These are phyloP conservation scores for Machimus rusticus DNA, from an alignment of 2,888 invertebrate genomes.

Conservation along the genomic window DNA sequence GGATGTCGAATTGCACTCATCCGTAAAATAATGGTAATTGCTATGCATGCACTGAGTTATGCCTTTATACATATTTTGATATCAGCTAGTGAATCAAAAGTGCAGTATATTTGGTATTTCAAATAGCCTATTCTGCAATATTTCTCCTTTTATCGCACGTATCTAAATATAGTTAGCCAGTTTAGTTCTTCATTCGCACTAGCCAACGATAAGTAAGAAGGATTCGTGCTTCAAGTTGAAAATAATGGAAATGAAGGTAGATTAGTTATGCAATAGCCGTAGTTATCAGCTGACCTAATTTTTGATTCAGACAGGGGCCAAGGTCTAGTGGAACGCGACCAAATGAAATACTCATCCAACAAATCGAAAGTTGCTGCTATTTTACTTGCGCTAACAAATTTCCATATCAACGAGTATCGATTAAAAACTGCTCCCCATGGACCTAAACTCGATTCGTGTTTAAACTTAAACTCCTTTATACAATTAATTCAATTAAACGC, in stretches of 20 bases:
- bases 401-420: not conserved
- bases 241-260: not conserved
- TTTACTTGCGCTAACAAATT: not conserved
- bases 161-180: not conserved
- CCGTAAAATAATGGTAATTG: not conserved
- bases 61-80: not conserved
- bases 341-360: not conserved
- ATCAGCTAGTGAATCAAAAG: not conserved
- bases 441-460: not conserved
- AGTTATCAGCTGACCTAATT: not conserved
- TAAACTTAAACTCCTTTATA: not conserved
- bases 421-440: not conserved
- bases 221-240: not conserved
- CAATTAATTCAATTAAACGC: not conserved
- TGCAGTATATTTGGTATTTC: not conserved
- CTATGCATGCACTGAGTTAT: not conserved
- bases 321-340: not conserved
- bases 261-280: not conserved
- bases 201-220: not conserved
- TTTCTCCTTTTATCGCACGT: not conserved
- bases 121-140: not conserved
- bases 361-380: not conserved
- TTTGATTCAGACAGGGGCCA: not conserved
- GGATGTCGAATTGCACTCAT: not conserved
- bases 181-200: not conserved